Percentiles rank a stretch among this genome's conserved stretches.
Conservation (phyloP, 2,888 invertebrate species). For the Tuta absoluta region DNA sequence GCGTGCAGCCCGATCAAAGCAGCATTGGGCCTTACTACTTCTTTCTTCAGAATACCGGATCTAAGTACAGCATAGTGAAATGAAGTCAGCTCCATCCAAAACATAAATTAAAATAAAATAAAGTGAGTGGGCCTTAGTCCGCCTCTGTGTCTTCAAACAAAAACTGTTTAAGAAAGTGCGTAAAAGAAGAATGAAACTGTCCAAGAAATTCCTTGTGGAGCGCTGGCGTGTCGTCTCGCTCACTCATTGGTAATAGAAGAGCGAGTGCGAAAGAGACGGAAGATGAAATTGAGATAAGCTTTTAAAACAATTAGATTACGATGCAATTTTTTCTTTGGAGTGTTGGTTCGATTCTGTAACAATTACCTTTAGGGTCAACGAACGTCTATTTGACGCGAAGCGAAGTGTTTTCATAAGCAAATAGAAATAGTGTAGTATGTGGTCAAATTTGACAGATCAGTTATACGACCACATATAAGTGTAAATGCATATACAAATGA, state of each 20-base stretch:
- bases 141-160: not conserved
- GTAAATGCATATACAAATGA: too few species aligned
- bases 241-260: not conserved
- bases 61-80: too few species aligned
- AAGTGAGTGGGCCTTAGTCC: not conserved
- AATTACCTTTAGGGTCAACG: too few species aligned
- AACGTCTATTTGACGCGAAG: too few species aligned
- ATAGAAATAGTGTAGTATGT: too few species aligned
- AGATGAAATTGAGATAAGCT: constrained; percentile 6
- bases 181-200: constrained; percentile 27
- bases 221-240: not conserved
- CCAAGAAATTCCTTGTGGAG: constrained; percentile 21
- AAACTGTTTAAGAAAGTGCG: constrained; percentile 16
- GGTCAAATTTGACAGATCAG: too few species aligned
- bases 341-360: not conserved
- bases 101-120: not conserved
- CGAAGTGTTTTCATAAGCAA: too few species aligned
- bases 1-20: too few species aligned
- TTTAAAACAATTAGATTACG: constrained; percentile 7
- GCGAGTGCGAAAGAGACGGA: not conserved
- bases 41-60: too few species aligned
- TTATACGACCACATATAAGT: too few species aligned
- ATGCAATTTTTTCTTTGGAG: not conserved
- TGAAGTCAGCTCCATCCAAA: too few species aligned
- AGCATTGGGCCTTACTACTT: too few species aligned